Conservation (phyloP, 2,888 invertebrate genomes). For the Alcis repandata region DNA sequence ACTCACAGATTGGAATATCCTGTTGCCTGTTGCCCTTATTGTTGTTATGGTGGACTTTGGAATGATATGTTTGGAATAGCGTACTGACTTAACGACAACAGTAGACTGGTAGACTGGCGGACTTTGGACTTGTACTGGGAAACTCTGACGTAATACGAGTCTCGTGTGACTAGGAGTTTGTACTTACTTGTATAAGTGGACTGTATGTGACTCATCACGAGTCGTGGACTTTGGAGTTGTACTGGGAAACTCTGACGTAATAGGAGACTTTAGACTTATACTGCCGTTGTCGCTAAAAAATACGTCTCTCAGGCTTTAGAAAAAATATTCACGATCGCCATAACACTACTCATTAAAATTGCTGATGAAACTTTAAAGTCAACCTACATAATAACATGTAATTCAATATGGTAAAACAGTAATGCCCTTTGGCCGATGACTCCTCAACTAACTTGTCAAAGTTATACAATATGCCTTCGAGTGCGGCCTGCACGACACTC, state of each 20-base stretch:
- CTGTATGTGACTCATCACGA: background rate
- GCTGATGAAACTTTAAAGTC: background rate
- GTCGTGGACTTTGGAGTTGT: background rate
- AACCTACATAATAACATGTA: background rate
- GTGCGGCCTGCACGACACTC: background rate
- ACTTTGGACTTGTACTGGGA: no score
- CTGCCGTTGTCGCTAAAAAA: no score
- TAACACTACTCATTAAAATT: background rate
- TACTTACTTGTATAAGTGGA: background rate
- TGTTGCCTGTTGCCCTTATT: conserved; percentile 22
- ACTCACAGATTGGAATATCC: conserved; percentile 27
- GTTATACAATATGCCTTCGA: background rate
- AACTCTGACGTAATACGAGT: no score
- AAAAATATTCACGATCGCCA: background rate
- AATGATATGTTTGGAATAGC: conserved; percentile 5
- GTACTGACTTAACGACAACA: background rate
- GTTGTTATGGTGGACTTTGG: conserved; percentile 5
- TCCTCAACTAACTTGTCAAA: background rate
- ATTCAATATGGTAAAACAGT: background rate
- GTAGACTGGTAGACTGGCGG: no score
- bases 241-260: background rate
- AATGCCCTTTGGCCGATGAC: conserved; percentile 23
- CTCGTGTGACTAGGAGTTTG: background rate
- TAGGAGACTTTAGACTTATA: background rate
- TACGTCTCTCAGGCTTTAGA: background rate